phyloP scores from a whole-genome alignment of 2,113 vertebrate species.

The Toxotes jaculatrix region DNA sequence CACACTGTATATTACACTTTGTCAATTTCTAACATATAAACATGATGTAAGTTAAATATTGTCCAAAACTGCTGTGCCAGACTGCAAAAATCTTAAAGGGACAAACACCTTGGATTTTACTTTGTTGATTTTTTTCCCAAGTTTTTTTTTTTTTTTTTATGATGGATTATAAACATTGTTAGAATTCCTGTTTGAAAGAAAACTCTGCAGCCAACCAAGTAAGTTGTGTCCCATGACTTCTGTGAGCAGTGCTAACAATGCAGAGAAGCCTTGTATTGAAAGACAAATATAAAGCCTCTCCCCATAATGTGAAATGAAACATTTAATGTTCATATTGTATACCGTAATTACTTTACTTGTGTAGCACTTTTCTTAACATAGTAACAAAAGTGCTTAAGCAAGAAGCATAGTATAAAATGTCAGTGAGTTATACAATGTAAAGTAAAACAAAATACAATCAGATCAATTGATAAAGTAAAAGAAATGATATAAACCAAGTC shows the following conservation, averaged over 20 bases:
- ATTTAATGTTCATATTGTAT: too few species aligned
- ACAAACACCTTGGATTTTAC: neutral
- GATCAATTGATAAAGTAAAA: neutral
- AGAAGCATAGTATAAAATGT: neutral
- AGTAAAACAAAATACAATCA: too few species aligned
- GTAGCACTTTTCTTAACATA: neutral
- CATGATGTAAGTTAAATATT: neutral
- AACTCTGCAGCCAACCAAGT: neutral
- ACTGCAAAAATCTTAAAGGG: neutral
- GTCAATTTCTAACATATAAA: neutral
- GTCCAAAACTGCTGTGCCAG: neutral
- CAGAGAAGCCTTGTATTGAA: neutral
- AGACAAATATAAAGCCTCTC: neutral
- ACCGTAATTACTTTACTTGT: too few species aligned
- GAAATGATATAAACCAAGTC: too few species aligned
- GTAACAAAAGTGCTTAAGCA: neutral
- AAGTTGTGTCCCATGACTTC: conserved; percentile 13
- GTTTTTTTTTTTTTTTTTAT: neutral
- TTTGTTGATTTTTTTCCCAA: neutral
- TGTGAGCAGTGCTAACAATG: conserved; percentile 16
- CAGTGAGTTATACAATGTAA: neutral
- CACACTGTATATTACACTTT: neutral
- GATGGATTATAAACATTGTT: conserved; percentile 24
- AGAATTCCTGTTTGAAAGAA: conserved; percentile 9
- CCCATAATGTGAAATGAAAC: neutral